phyloP scores from a whole-genome alignment of 2,797 vertebrate species.

The Champsocephalus esox region DNA sequence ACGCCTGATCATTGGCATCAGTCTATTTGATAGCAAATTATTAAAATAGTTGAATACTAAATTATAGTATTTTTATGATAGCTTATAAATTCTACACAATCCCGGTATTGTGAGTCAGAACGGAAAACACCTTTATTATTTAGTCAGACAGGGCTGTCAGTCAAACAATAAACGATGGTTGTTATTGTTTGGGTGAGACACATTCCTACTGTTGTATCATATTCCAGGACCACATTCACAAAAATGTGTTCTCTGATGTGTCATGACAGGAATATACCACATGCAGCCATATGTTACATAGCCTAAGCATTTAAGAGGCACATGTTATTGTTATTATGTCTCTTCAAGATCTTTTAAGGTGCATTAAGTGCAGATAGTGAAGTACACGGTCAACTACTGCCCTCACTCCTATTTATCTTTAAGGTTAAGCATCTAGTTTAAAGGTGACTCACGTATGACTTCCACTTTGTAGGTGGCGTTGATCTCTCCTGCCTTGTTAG shows the following conservation, averaged over 20 bases:
- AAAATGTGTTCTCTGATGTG: constrained; percentile 23
- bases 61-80: constrained; percentile 33
- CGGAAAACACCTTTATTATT: constrained; percentile 21
- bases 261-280: constrained; percentile 14
- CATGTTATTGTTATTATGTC: neutral
- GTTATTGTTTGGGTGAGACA: neutral
- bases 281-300: neutral
- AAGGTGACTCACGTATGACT: constrained; percentile 92
- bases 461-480: constrained; percentile 97
- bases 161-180: constrained; percentile 2
- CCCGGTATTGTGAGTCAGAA: constrained; percentile 17
- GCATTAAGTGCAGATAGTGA: too few relatives aligned
- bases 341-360: too few relatives aligned
- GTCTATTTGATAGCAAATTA: constrained; percentile 21
- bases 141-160: constrained; percentile 16
- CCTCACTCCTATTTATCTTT: too few relatives aligned
- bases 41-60: constrained; percentile 33
- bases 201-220: constrained; percentile 16
- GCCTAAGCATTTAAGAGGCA: neutral
- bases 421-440: neutral
- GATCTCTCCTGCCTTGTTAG: constrained; percentile 93
- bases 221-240: constrained; percentile 1
- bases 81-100: constrained; percentile 36
- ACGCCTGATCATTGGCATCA: neutral
- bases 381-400: too few relatives aligned